Evolutionary conservation across 1,140 invertebrate genomes (phyloP), one percentile per base, ranked within the genome.

Genomic region (Diabrotica undecimpunctata): DNA sequence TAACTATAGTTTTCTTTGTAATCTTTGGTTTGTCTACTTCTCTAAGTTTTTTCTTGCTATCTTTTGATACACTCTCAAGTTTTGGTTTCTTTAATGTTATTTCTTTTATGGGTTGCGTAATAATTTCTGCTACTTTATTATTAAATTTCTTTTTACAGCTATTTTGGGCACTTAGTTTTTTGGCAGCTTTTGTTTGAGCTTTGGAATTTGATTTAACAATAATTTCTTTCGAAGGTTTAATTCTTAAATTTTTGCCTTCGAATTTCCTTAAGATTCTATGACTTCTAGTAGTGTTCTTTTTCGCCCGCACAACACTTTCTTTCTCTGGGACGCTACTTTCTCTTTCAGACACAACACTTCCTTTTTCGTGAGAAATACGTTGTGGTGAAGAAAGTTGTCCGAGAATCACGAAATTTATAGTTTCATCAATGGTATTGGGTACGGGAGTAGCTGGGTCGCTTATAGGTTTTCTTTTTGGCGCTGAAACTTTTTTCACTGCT

Each of bases 351-450:
- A 41, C 11, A 41, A 41, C 62, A 9, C 39, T 11, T 14, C 35
- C 46, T 7, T 64, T 64, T 14, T 57, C 54, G 9, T 56, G 39
- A 6, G 53, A 14, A 11, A 9, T 77, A 74, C 62, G 79, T 77
- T 71, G 77, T 70, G 66, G 59, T 36, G 72, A 68, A 63, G 75
- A 73, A 38, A 77, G 56, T 67, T 81, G 79, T 5, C 79, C 78
- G 14, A 75, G 74, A 9, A 78, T 77, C 9, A 78, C 76, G 61
- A 74, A 77, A 5, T 75, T 72, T 61, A 77, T 79, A n/a, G 77
- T 78, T 59, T 78, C 77, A 0, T 72, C 72, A 35, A 78, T 70
- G 8, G 68, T 70, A 58, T 72, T 68, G 64, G 37, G 54, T 11
- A 35, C 52, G 25, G 64, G 50, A 8, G 57, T 9, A 39, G 60